Evolutionary conservation across 2,888 invertebrate species (phyloP), one percentile per base, ranked within the genome.

Genomic region (Drosophila meridiana): DNA sequence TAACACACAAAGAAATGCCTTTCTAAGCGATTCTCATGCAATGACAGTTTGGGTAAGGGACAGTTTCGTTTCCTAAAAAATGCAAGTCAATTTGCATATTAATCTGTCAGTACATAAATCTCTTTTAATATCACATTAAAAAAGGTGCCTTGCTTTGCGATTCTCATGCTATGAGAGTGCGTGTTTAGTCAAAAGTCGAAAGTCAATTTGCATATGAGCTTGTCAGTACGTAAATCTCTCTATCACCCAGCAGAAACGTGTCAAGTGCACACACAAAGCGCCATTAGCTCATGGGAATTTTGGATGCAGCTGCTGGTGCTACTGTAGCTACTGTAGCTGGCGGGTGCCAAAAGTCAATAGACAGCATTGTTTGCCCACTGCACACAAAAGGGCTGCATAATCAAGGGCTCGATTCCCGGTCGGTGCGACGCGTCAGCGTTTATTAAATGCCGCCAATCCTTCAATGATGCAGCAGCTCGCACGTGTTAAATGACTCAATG

Each of bases 381-480:
- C 52, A 78, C 56, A 60, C 56, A 75, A 69, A 70, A 55, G 38
- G 62, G 73, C 55, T 53, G 40, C 30, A 56, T 42, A 40, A 47
- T 48, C 34, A 36, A 52, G 38, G 28, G 28, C 36, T 70, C 71
- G 64, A 76, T 65, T 69, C 45, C 56, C 36, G 53, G 56, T 28
- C 56, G 71, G 83, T 60, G 53, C 55, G 20, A 48, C 48, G 28
- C 30, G 48, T 38, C 36, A 30, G 38, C 50, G 58, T 28, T 75
- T 77, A 78, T 87, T 75, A 78, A 85, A 83, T 71, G 69, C 57
- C 66, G 68, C 71, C 88, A 88, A 85, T 85, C 89, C 89, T 86
- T 79, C 69, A 72, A 64, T 56, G 70, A 38, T 69, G 55, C 76
- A 75, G 62, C 72, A 65, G 76, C 36, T 62, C 26, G 65, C 58